Conservation (phyloP, 1,140 invertebrate genomes). For the Limonius californicus region DNA sequence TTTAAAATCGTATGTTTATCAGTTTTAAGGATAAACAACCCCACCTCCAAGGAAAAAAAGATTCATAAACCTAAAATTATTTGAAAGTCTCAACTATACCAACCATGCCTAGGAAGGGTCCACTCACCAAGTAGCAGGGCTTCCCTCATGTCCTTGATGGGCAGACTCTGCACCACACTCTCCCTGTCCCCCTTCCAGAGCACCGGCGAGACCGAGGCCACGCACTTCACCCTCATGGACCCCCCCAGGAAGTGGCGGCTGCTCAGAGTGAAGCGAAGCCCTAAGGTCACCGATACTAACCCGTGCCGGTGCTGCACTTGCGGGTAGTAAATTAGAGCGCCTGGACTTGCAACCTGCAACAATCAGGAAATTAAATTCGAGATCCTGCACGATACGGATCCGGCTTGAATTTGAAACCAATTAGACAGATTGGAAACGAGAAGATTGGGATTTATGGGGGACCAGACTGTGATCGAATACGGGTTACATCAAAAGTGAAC, state of each 20-base stretch:
- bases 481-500: no score
- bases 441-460: no score
- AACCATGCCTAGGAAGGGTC: not conserved
- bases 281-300: conserved; percentile 53
- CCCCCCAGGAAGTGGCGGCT: conserved; percentile 53
- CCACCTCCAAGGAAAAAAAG: no score
- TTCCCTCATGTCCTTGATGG: conserved; percentile 56
- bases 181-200: conserved; percentile 56
- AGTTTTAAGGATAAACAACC: no score
- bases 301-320: conserved; percentile 53
- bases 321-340: conserved; percentile 51
- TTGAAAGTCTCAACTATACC: not conserved
- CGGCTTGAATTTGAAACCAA: no score
- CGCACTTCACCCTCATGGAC: conserved; percentile 57
- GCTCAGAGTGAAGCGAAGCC: conserved; percentile 52
- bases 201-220: conserved; percentile 56
- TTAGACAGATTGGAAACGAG: no score
- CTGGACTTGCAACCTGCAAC: conserved; percentile 49
- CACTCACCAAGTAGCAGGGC: conserved; percentile 55
- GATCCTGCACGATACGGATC: no score
- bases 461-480: no score
- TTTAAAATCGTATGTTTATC: no score
- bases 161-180: conserved; percentile 52
- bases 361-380: no score
- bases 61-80: no score